Base-by-base conservation (phyloP, 1,140 invertebrate species). In the Macrosteles quadrilineatus region DNA sequence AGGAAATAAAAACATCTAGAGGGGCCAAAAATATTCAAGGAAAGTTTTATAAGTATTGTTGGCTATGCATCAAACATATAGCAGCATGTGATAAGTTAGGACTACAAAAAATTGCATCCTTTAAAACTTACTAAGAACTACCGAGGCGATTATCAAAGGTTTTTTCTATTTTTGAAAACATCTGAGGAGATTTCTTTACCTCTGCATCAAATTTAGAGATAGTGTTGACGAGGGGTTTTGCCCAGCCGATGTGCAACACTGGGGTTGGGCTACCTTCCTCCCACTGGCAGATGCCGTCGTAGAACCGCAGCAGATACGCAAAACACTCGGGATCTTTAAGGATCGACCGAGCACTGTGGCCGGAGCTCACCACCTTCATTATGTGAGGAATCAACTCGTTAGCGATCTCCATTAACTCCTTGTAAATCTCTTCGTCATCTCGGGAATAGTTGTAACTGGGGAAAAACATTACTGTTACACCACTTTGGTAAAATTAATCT, bases 371-470 rank as follows among this genome's bases (percentile, higher is more conserved):
- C 1, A 90, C 88, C 82, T 96, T 94, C 81, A 98, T 95, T 59
- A 96, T 90, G 76, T 94, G 91, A n/a, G 95, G 95, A 80, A 98
- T 96, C 55, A 96, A 79, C 79, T 98, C 96, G 83, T 97, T 98
- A 0, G 94, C 95, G 72, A 98, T 97, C 81, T 98, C 96, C 73
- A 97, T 84, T 80, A 98, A 91, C 81, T 98, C 95, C 80, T 98
- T 98, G 78, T 98, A 98, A 75, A 98, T 97, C 81, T 98, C 96
- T 82, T 98, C 96, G 81, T 96, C 94, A 81, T 98, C 95, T 72
- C 95, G 87, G 9, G 92, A 95, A 81, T 97, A 98, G 79, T 96
- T 97, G 78, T 96, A 96, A 75, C 93, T 95, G 76, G 36, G n/a
- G n/a, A n/a, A n/a, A n/a, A n/a, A n/a, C n/a, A n/a, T n/a, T n/a